Base-by-base conservation (phyloP, 2,888 invertebrate species). In the Diplolepis rosae region DNA sequence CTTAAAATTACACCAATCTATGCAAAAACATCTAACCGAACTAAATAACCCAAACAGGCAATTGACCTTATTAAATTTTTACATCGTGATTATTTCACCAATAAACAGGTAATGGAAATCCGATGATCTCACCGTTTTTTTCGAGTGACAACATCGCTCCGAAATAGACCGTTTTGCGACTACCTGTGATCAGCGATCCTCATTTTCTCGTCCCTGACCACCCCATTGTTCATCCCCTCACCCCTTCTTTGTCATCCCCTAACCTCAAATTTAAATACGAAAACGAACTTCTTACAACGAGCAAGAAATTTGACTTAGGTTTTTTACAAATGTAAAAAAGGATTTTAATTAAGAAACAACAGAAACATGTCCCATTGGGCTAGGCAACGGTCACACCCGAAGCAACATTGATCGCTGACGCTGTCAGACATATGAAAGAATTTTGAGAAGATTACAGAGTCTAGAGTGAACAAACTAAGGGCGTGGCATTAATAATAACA, bases 61-160 rank as follows among this genome's bases (percentile, higher is more conserved):
- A 48, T 18, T 18, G n/a, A n/a, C 9, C 48, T 22, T 18, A 11
- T 4, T 11, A 22, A 32, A 32, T 32, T 9, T n/a, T n/a, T n/a
- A n/a, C n/a, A n/a, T n/a, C n/a, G n/a, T 11, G 9, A 32, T 32
- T 9, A 22, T 4, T 48, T 2, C 48, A 15, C 18, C 45, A 18
- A 9, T 1, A 22, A 32, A 30, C 27, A 76, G 79, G 79, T 75
- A 79, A 78, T 77, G 66, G 76, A 71, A 77, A 69, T 71, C 69
- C 66, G 82, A 83, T 85, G 85, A 85, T 82, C 82, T 85, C 85
- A 85, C 78, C 80, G 69, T 66, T 18, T 79, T 82, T 81, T 79
- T 77, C 72, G 70, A 74, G 78, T 82, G 83, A 82, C 82, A 83
- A 80, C 80, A 82, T 79, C 75, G 73, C 67, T 35, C 76, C 52